These are phyloP conservation scores for Sphaeridia pumilis DNA, from an alignment of 2,888 invertebrate species.

Conservation along the genomic window DNA sequence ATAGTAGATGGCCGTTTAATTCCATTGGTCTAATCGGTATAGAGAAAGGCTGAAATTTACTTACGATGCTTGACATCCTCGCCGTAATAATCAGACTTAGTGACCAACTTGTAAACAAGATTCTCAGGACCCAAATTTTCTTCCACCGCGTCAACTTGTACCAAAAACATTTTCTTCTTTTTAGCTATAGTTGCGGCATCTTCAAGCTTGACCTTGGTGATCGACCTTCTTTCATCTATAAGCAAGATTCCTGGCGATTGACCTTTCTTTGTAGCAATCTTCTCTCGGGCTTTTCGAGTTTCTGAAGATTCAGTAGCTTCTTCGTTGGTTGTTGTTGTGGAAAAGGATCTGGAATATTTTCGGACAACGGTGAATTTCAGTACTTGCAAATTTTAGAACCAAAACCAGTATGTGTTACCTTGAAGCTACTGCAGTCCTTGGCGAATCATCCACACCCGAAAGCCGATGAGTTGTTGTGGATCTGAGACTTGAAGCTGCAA, in stretches of 20 bases:
- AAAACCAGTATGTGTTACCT: too few relatives aligned
- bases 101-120: slow-evolving; percentile 22
- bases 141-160: slow-evolving; percentile 9
- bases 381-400: too few relatives aligned
- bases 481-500: too few relatives aligned
- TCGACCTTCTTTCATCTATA: slow-evolving; percentile 16
- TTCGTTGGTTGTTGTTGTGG: too few relatives aligned
- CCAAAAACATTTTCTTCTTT: slow-evolving; percentile 18
- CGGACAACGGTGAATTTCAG: too few relatives aligned
- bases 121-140: slow-evolving; percentile 20
- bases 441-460: too few relatives aligned
- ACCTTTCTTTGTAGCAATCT: slow-evolving; percentile 19
- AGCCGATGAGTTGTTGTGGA: too few relatives aligned
- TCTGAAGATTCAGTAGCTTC: slow-evolving; percentile 12
- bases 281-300: slow-evolving; percentile 8
- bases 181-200: slow-evolving; percentile 30
- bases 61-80: slow-evolving; percentile 5
- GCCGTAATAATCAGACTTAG: slow-evolving; percentile 14
- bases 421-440: too few relatives aligned
- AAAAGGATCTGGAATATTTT: too few relatives aligned
- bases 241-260: slow-evolving; percentile 22
- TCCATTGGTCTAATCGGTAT: too few relatives aligned
- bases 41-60: not conserved
- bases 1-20: not conserved
- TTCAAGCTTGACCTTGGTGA: slow-evolving; percentile 18